Evolutionary conservation across 2,113 vertebrate genomes (phyloP).

Genomic region (Erpornis zantholeuca): DNA sequence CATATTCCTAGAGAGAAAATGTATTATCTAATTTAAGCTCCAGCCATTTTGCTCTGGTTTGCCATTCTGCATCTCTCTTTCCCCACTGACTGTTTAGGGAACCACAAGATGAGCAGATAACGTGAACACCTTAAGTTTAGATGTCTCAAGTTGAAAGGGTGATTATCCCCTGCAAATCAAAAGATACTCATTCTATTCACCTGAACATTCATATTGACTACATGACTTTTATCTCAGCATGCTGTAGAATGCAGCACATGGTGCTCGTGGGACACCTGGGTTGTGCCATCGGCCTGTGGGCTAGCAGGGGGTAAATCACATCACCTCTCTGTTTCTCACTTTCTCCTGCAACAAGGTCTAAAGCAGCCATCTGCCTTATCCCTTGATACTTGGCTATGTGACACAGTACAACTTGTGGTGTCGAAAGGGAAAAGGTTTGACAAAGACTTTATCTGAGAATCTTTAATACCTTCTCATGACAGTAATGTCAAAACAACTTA

Average conservation of each 20-base stretch:
- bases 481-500: background rate
- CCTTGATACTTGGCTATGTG: background rate
- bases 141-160: background rate
- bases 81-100: background rate
- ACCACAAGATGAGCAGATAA: background rate
- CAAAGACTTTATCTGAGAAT: background rate
- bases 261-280: background rate
- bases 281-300: accelerated
- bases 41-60: background rate
- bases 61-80: background rate
- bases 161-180: background rate
- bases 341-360: background rate
- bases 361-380: background rate
- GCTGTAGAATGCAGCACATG: background rate
- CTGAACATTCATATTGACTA: background rate
- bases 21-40: background rate
- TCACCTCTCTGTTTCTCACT: background rate
- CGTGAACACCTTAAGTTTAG: background rate
- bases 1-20: background rate
- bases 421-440: background rate
- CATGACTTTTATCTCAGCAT: background rate
- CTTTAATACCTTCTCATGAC: background rate
- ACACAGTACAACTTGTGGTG: background rate
- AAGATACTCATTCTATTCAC: background rate
- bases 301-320: background rate